Evolutionary conservation across 1,140 invertebrate species (phyloP).

Genomic region (Drosophila lini): DNA sequence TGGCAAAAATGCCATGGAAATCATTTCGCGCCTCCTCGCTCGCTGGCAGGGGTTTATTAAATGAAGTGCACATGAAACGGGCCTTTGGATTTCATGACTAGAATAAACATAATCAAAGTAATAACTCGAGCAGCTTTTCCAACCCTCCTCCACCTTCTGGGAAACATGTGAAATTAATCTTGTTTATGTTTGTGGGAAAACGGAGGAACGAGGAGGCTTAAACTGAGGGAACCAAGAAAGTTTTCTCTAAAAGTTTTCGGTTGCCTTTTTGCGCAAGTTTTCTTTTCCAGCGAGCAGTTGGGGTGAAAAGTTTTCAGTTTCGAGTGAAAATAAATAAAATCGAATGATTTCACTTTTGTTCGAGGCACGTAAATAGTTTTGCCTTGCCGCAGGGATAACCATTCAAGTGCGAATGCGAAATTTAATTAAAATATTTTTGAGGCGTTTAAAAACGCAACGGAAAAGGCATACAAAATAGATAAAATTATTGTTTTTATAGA

Average conservation of each 20-base stretch:
- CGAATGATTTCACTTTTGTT: conserved; percentile 68
- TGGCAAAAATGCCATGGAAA: conserved; percentile 58
- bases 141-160: conserved; percentile 15
- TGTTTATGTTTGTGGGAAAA: conserved; percentile 68
- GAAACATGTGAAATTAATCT: conserved; percentile 80
- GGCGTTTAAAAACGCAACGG: conserved; percentile 25
- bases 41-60: conserved; percentile 63
- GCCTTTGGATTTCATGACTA: conserved; percentile 75
- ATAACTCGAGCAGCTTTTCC: conserved; percentile 57
- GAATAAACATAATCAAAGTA: conserved; percentile 82
- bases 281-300: background rate
- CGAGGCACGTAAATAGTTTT: conserved; percentile 58
- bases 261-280: conserved; percentile 69
- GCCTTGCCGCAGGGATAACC: conserved; percentile 35
- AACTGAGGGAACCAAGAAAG: conserved; percentile 50
- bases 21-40: conserved; percentile 59
- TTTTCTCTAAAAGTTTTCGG: conserved; percentile 62
- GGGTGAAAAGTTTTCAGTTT: conserved; percentile 52
- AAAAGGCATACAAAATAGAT: background rate
- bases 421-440: conserved; percentile 69
- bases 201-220: conserved; percentile 15
- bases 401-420: conserved; percentile 60
- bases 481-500: background rate
- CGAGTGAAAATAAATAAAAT: conserved; percentile 75
- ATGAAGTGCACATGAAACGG: conserved; percentile 77